Percentiles rank a stretch among this genome's conserved stretches.
phyloP scores from a whole-genome alignment of 2,888 invertebrate species.

The Iphiclides podalirius region DNA sequence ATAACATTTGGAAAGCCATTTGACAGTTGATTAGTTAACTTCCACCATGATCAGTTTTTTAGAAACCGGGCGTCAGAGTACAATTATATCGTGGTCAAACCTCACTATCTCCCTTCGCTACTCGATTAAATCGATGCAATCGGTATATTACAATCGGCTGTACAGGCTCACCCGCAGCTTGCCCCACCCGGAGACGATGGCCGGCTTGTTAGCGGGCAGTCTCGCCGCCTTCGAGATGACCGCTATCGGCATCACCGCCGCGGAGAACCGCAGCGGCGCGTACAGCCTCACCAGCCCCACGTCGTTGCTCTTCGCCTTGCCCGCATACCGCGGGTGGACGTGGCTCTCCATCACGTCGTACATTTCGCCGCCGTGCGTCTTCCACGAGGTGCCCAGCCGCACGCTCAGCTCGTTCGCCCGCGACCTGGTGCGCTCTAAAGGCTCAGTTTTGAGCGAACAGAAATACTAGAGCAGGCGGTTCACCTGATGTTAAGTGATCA shows the following conservation, averaged over 20 bases:
- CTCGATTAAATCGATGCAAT: too few species aligned
- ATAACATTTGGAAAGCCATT: too few species aligned
- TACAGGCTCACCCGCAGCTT: conserved; percentile 49
- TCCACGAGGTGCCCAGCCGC: conserved; percentile 73
- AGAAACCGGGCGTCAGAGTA: too few species aligned
- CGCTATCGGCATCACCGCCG: conserved; percentile 58
- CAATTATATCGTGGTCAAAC: too few species aligned
- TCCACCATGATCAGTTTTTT: too few species aligned
- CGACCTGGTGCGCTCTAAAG: conserved; percentile 43
- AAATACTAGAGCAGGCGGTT: too few species aligned
- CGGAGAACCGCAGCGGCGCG: conserved; percentile 58
- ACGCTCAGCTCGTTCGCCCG: conserved; percentile 61
- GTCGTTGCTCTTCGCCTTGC: conserved; percentile 67
- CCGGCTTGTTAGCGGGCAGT: conserved; percentile 49
- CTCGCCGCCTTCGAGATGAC: conserved; percentile 47
- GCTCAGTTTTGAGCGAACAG: too few species aligned
- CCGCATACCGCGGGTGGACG: conserved; percentile 67
- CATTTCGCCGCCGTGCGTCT: conserved; percentile 73
- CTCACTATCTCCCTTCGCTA: too few species aligned
- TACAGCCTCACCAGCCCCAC: conserved; percentile 67
- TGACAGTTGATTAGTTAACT: too few species aligned
- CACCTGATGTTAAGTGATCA: too few species aligned
- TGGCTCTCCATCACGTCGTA: conserved; percentile 62
- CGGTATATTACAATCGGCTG: too few species aligned
- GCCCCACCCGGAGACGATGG: conserved; percentile 74